Percentiles rank a stretch among this genome's conserved stretches.
phyloP scores from a whole-genome alignment of 2,113 vertebrate species.

The Lucifuga dentata region DNA sequence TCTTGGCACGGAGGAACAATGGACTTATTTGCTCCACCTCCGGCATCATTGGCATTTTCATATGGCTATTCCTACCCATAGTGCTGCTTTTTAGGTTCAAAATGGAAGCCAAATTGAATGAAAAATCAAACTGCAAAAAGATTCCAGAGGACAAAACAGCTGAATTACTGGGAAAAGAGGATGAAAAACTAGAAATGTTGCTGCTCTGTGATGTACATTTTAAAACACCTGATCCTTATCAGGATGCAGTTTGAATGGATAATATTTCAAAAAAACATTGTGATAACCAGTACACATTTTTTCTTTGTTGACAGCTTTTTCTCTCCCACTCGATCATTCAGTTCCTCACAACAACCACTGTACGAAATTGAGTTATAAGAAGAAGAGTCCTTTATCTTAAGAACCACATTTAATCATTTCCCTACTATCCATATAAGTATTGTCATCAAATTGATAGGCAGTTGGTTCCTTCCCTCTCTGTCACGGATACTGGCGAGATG shows the following conservation, averaged over 20 bases:
- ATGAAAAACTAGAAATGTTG: too few relatives aligned
- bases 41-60: too few relatives aligned
- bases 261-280: neutral
- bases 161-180: too few relatives aligned
- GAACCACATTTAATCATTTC: constrained; percentile 31
- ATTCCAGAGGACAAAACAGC: too few relatives aligned
- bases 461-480: neutral
- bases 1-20: too few relatives aligned
- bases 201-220: neutral
- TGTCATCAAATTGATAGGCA: constrained; percentile 19
- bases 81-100: too few relatives aligned
- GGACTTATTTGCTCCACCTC: too few relatives aligned
- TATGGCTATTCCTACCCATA: too few relatives aligned
- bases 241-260: neutral
- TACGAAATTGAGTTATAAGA: constrained; percentile 20
- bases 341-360: neutral
- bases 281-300: neutral
- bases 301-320: constrained; percentile 20
- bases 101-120: too few relatives aligned
- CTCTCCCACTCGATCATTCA: constrained; percentile 8
- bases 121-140: too few relatives aligned
- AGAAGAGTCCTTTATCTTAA: constrained; percentile 33
- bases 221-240: neutral
- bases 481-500: constrained; percentile 5
- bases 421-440: neutral